Base-by-base conservation (phyloP, 2,113 vertebrate species). In the Chamaetylas fuelleborni region DNA sequence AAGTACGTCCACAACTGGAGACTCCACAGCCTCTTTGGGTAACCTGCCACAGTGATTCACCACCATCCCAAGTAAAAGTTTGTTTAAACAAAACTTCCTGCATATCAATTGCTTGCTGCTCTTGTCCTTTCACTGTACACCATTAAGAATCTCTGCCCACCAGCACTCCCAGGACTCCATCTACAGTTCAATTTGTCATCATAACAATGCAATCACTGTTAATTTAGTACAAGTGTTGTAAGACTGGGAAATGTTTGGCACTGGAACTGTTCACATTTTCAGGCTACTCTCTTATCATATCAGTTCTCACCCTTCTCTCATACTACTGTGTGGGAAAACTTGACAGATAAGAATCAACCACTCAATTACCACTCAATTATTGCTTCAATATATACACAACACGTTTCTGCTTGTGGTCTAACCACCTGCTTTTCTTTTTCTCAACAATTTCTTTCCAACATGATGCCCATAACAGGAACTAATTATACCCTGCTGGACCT, bases 301-400 rank as follows among this genome's bases (percentile, higher is more conserved):
- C 80, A 95, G 54, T 88, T 78, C 43, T 85, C 82, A 96, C 51
- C 62, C 47, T 90, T 73, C 67, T 78, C 56, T 86, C 76, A 64
- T 13, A 88, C 13, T 51, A 56, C 51, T n/a, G 38, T 84, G 88
- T 95, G 91, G 91, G 95, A 97, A 95, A 92, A 92, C 40, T 10
- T 71, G 64, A 81, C 76, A 88, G 95, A 93, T 97, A 94, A 88
- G 34, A 84, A 96, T 94, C 94, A 94, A n/a, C 86, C 83, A 72
- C 66, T 33, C 78, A 81, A 78, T 88, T 93, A 82, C 82, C 66
- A 83, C 43, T 14, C 73, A 81, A 87, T 93, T 95, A 83, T 91
- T 93, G 67, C 86, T 86, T 88, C 56, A 90, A 19, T 64, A 60
- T 4, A 60, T 29, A 81, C 29, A 88, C 67, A 94, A 74, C 95